Percentiles rank a stretch among this genome's conserved stretches.
Conservation (phyloP, 2,888 invertebrate genomes). For the Gerris lacustris region DNA sequence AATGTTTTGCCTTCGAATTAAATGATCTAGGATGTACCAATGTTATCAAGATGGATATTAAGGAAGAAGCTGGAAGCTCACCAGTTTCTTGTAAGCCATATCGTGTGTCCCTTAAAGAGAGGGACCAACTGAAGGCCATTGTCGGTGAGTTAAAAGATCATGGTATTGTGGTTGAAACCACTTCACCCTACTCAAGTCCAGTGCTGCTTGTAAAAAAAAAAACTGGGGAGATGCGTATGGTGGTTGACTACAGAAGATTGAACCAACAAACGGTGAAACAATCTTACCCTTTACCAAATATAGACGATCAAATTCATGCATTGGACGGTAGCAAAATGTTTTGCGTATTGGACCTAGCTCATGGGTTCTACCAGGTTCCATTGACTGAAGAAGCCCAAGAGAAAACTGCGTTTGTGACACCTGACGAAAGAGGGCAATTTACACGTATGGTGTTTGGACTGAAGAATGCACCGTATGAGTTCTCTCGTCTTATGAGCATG, state of each 20-base stretch:
- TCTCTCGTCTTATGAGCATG: constrained; percentile 18
- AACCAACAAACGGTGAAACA: background rate
- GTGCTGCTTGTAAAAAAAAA: background rate
- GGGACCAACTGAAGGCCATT: background rate
- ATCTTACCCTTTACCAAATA: background rate
- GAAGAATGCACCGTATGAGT: background rate
- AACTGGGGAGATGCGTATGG: background rate
- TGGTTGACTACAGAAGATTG: background rate
- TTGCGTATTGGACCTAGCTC: constrained; percentile 22
- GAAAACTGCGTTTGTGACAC: constrained; percentile 34
- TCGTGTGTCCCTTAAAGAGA: background rate
- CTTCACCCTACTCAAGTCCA: background rate
- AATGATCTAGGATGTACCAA: background rate
- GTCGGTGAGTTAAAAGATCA: background rate
- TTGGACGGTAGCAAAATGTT: background rate
- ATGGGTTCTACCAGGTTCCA: constrained; percentile 31
- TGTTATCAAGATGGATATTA: background rate
- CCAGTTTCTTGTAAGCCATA: background rate
- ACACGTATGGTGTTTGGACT: constrained; percentile 22
- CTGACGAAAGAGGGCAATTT: constrained; percentile 32
- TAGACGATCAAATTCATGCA: background rate
- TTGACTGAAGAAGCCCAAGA: constrained; percentile 26
- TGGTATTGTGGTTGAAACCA: background rate
- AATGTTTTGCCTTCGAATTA: background rate
- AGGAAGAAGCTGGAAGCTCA: background rate